Base-by-base conservation (phyloP, 1,140 invertebrate species). In the Arion vulgaris region DNA sequence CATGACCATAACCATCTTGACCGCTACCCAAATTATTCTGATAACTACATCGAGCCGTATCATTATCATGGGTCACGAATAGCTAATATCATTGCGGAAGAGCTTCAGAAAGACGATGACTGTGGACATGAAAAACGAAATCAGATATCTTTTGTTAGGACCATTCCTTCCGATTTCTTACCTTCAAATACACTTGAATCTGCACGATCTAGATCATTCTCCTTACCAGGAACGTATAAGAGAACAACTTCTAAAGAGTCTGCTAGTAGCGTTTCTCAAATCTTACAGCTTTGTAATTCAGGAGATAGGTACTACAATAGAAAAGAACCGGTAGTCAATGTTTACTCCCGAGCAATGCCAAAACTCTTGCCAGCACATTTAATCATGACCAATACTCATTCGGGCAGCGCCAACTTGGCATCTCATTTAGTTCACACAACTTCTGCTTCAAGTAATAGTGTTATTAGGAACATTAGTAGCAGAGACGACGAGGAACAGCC, bases 51-150 rank as follows among this genome's bases (percentile, higher is more conserved):
- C 7, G n/a, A 66, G 19, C 62, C 2, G 28, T 51, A 34, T 51
- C 45, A 75, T 49, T 17, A 51, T 26, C 73, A 75, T 75, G 45
- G 73, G 17, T 75, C 73, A 5, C n/a, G 73, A 23, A 75, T 75
- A 26, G 73, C 73, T 17, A 75, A 49, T 15, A 75, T 75, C 23
- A 75, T 75, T 51, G 73, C 73, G 5, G 73, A 75, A n/a, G 73
- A 75, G n/a, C 73, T 75, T 11, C 73, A 75, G 45, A 75, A 75
- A 51, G 73, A 75, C 34, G 72, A 74, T 39, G 45, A 75, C 32
- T 28, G 45, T 34, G 19, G 19, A 15, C 73, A 51, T 13, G n/a
- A 51, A 34, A 1, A 41, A 38, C 19, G 2, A 32, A 75, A 26
- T 1, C n/a, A n/a, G 15, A 15, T 11, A 4, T 75, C 45, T 9